Evolutionary conservation across 2,797 vertebrate species (phyloP).

Genomic region (Clarias fuscus): DNA sequence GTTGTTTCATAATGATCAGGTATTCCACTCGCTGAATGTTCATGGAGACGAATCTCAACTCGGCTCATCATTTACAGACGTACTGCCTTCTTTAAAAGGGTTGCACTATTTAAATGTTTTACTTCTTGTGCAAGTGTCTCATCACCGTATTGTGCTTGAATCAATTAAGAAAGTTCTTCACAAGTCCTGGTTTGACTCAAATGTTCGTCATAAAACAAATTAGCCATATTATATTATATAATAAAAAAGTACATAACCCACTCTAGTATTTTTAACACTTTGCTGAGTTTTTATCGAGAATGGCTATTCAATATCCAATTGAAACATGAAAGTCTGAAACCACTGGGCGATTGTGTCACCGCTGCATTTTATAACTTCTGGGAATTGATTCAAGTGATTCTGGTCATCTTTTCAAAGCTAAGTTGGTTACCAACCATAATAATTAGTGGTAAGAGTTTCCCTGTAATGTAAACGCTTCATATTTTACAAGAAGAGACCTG

Average conservation of each 20-base stretch:
- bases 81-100: no score
- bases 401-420: background rate
- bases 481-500: constrained; percentile 10
- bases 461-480: constrained; percentile 10
- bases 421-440: background rate
- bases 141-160: no score
- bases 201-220: background rate
- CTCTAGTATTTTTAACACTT: background rate
- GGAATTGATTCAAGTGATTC: constrained; percentile 12
- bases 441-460: constrained; percentile 26
- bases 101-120: no score
- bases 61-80: no score
- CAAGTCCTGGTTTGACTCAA: no score
- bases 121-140: no score
- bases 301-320: background rate
- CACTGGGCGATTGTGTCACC: background rate
- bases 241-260: background rate
- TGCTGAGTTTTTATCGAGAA: background rate
- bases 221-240: background rate
- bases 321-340: background rate
- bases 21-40: no score
- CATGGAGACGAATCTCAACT: no score
- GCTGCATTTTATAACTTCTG: constrained; percentile 10
- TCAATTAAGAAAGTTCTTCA: no score
- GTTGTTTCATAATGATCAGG: no score